Percentiles rank a stretch among this genome's conserved stretches.
These are phyloP conservation scores for Porites rus DNA, from an alignment of 92 coral and sea anemone genomes.

Conservation along the genomic window DNA sequence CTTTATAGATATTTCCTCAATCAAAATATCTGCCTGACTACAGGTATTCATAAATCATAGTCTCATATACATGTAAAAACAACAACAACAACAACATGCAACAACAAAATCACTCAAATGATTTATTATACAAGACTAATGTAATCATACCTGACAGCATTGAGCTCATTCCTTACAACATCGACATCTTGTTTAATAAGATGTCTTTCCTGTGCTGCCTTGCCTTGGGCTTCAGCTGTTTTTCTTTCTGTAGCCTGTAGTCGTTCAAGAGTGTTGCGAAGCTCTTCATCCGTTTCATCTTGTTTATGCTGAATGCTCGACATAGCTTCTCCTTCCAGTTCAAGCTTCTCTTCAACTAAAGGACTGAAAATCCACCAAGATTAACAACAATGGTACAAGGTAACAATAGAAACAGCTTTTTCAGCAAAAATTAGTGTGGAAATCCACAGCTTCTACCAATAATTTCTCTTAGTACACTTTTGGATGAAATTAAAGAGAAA, in stretches of 20 bases:
- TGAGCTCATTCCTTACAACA: conserved; percentile 85
- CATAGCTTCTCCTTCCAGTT: conserved; percentile 96
- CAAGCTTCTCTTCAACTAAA: conserved; percentile 97
- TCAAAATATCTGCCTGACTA: too few relatives aligned
- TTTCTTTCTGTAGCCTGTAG: conserved; percentile 93
- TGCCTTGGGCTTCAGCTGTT: conserved; percentile 92
- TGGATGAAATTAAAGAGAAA: neutral
- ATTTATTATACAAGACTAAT: too few relatives aligned
- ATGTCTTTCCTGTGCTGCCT: conserved; percentile 87
- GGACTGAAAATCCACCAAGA: conserved; percentile 70
- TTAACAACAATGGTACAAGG: neutral
- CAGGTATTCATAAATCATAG: too few relatives aligned
- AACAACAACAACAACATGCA: too few relatives aligned
- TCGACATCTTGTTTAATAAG: conserved; percentile 96
- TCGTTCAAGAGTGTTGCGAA: conserved; percentile 79
- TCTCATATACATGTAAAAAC: too few relatives aligned
- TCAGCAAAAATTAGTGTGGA: too few relatives aligned
- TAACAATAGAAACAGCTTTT: too few relatives aligned
- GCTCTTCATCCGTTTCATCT: conserved; percentile 95
- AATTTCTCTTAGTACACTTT: neutral
- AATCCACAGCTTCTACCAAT: too few relatives aligned
- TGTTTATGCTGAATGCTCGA: conserved; percentile 95
- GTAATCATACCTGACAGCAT: conserved; percentile 84
- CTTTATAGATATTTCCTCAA: too few relatives aligned
- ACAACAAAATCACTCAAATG: neutral